These are phyloP conservation scores for Anguilla megastoma DNA, from an alignment of 2,797 vertebrate genomes.

Conservation along the genomic window DNA sequence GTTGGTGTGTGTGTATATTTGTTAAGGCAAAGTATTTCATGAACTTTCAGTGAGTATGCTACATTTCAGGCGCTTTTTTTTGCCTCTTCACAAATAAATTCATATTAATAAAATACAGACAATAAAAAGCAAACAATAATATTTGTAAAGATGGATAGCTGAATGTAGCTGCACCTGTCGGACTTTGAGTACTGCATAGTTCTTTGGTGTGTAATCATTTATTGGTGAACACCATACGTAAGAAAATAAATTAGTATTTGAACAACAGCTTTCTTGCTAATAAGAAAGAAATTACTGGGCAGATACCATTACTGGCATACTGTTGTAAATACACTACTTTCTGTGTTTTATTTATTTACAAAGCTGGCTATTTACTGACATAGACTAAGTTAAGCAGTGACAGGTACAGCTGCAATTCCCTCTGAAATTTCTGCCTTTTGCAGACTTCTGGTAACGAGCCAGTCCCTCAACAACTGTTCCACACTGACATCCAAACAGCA, in stretches of 20 bases:
- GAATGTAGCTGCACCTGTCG: no score
- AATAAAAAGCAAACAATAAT: no score
- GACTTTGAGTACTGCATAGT: no score
- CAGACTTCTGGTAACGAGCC: neutral
- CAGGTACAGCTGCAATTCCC: neutral
- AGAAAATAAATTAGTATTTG: neutral
- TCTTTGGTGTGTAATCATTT: neutral
- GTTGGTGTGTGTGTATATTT: neutral
- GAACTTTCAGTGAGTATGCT: no score
- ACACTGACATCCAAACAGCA: neutral
- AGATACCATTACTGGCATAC: neutral
- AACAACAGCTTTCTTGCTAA: neutral
- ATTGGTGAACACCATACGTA: neutral
- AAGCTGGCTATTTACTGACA: neutral
- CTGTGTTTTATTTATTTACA: neutral
- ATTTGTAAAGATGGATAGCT: no score
- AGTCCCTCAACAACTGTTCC: neutral
- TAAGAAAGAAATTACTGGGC: neutral
- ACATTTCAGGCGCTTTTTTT: neutral
- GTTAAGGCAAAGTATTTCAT: neutral
- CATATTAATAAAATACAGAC: no score
- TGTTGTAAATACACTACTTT: neutral
- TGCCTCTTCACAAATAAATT: no score
- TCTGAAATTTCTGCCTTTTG: neutral
- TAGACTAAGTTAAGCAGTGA: neutral